Evolutionary conservation across 2,113 vertebrate species (phyloP).

Genomic region (Aptenodytes patagonicus): DNA sequence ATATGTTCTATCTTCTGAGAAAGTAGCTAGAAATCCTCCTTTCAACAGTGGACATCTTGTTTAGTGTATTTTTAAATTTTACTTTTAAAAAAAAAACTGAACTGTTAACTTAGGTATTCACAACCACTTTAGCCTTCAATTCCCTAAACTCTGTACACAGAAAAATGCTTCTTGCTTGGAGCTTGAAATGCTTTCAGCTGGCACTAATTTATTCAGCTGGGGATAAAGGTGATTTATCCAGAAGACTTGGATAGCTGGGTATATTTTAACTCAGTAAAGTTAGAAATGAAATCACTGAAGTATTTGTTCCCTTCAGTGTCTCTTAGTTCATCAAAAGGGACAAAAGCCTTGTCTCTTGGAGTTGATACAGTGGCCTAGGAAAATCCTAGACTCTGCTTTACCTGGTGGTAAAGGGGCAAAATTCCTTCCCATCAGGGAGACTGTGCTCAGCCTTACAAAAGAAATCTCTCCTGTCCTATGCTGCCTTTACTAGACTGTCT

Average conservation of each 20-base stretch:
- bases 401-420: not conserved
- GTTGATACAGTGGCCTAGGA: not conserved
- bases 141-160: not conserved
- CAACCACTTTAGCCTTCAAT: not conserved
- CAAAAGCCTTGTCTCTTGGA: not conserved
- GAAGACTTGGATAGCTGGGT: not conserved
- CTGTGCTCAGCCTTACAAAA: not conserved
- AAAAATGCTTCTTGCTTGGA: not conserved
- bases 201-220: not conserved
- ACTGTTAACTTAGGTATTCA: not conserved
- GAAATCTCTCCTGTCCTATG: not conserved
- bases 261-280: not conserved
- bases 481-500: not conserved
- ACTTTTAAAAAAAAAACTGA: not conserved
- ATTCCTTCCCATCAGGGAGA: not conserved
- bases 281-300: not conserved
- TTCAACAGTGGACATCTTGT: not conserved
- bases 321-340: not conserved
- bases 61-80: not conserved
- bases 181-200: not conserved
- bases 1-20: not conserved
- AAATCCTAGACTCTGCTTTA: not conserved
- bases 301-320: not conserved
- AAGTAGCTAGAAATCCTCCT: not conserved
- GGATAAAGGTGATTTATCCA: not conserved